phyloP scores from a whole-genome alignment of 2,888 invertebrate genomes.

The Clanis bilineata region DNA sequence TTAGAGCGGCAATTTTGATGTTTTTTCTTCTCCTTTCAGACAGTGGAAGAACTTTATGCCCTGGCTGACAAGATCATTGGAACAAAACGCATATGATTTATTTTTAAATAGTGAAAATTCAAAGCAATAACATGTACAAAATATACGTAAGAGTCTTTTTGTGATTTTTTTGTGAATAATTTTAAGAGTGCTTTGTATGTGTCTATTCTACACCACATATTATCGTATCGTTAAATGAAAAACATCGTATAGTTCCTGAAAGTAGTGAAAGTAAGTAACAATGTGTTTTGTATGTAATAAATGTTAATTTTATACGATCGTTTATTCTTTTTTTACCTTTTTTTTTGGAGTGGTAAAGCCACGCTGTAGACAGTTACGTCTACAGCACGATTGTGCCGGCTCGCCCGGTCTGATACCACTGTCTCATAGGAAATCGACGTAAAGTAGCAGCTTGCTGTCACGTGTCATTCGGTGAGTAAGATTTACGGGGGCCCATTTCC shows the following conservation, averaged over 20 bases:
- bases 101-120: neutral
- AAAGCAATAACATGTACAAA: neutral
- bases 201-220: slow-evolving; percentile 5
- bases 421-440: too few species aligned
- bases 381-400: too few species aligned
- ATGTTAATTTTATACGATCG: slow-evolving; percentile 23
- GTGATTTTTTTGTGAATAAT: neutral
- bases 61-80: slow-evolving; percentile 86
- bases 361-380: too few species aligned
- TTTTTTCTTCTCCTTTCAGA: slow-evolving; percentile 69
- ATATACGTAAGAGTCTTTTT: neutral
- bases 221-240: slow-evolving; percentile 27
- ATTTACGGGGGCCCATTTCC: too few species aligned
- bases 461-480: too few species aligned
- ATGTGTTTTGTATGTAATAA: slow-evolving; percentile 53
- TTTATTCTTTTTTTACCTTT: too few species aligned
- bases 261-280: slow-evolving; percentile 48
- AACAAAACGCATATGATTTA: slow-evolving; percentile 54
- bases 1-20: neutral
- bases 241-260: slow-evolving; percentile 44
- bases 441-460: too few species aligned
- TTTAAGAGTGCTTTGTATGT: neutral
- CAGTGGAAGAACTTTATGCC: slow-evolving; percentile 85
- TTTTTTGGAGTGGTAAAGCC: too few species aligned
- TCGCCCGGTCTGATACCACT: too few species aligned